Evolutionary conservation across 2,888 invertebrate genomes (phyloP), one percentile per base, ranked within the genome.

Genomic region (Pristionchus entomophagus): DNA sequence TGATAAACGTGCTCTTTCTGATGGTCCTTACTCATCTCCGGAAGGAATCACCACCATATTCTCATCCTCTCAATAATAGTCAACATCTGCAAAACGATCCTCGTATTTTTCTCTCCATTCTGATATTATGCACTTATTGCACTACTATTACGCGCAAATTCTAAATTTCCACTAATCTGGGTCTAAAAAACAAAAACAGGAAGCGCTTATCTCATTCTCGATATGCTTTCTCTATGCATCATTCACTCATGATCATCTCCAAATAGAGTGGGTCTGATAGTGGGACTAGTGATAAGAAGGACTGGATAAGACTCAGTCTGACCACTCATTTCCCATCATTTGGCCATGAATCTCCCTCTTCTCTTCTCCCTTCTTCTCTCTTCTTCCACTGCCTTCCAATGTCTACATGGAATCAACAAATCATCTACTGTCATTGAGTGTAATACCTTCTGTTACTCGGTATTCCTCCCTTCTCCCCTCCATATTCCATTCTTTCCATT

Each of bases 151-250:
- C 45, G 45, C 12, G 14, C 45, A 73, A 73, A 41, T 73, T 73
- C 73, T 38, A 73, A 73, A 73, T 73, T 41, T 12, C 3, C 8
- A 4, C 22, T n/a, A 19, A 17, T 19, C 73, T 22, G 12, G 12
- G 17, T 22, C 45, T 73, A 19, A 6, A 65, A 65, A 65, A 65
- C 65, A 65, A 19, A 2, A 65, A 65, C 65, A 65, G 65, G 65
- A 65, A 65, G 65, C 65, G 0, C 4, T 35, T 4, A 65, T 65
- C 38, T 65, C 17, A 22, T n/a, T 35, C 12, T 65, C 35, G 19
- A 32, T 73, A 41, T 41, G 73, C 73, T 73, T 73, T 73, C 41
- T 73, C n/a, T 73, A 38, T 45, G 73, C 73, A 73, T 73, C 73
- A 73, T 38, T 65, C 65, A 65, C 65, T 35, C 65, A 65, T 65